Percentiles rank a stretch among this genome's conserved stretches.
Evolutionary conservation across 1,140 invertebrate species (phyloP).

Genomic region (Drosophila nigromelanica): DNA sequence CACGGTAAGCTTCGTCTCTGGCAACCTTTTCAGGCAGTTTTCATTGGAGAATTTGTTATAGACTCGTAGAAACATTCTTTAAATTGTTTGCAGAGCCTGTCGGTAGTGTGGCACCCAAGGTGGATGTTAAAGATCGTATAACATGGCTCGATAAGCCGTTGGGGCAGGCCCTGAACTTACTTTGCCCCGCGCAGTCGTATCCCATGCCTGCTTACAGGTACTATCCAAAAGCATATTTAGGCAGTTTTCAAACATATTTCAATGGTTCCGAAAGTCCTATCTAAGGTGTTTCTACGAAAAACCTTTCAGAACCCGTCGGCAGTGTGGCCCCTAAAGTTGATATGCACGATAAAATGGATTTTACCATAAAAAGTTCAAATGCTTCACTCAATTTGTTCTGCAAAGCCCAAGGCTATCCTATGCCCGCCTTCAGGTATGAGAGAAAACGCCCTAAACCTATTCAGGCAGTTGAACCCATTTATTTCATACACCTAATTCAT

Average conservation of each 20-base stretch:
- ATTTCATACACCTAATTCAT: neutral
- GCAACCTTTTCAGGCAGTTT: slow-evolving; percentile 65
- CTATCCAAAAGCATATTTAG: slow-evolving; percentile 35
- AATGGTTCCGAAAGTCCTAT: neutral
- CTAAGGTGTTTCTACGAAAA: neutral
- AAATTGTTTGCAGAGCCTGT: slow-evolving; percentile 75
- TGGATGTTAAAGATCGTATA: slow-evolving; percentile 86
- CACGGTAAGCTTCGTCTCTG: slow-evolving; percentile 84
- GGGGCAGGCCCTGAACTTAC: slow-evolving; percentile 46
- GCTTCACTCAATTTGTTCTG: slow-evolving; percentile 84
- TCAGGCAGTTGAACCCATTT: slow-evolving; percentile 85
- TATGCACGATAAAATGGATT: slow-evolving; percentile 81
- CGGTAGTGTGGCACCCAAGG: slow-evolving; percentile 88
- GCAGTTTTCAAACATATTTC: slow-evolving; percentile 47
- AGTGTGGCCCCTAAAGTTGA: slow-evolving; percentile 88
- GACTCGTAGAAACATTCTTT: neutral
- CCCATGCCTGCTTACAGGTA: slow-evolving; percentile 88
- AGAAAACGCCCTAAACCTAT: slow-evolving; percentile 69
- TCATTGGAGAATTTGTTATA: slow-evolving; percentile 29
- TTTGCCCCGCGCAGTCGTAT: slow-evolving; percentile 88
- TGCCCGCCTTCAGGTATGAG: slow-evolving; percentile 88
- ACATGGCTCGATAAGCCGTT: slow-evolving; percentile 85
- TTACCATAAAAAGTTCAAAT: slow-evolving; percentile 48
- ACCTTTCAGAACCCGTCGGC: slow-evolving; percentile 87
- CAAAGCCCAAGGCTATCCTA: slow-evolving; percentile 88